Conservation (phyloP, 2,888 invertebrate genomes). For the Drosophila histrio region DNA sequence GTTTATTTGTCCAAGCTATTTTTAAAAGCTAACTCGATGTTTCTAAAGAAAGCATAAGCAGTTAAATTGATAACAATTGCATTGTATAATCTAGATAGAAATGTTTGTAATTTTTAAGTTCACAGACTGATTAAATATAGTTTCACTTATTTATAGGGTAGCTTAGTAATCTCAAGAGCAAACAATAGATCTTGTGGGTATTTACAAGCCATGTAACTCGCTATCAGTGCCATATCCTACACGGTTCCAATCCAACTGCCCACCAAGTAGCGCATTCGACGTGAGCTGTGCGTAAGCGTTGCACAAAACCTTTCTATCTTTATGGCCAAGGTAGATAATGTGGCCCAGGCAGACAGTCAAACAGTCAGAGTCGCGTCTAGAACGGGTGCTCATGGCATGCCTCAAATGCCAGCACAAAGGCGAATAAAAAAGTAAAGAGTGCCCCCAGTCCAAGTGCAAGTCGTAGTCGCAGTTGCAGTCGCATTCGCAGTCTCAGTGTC, state of each 20-base stretch:
- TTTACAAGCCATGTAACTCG: constrained; percentile 45
- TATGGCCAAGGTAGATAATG: constrained; percentile 41
- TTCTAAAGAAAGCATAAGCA: background rate
- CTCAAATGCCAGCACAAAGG: constrained; percentile 66
- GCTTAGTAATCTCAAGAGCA: constrained; percentile 12
- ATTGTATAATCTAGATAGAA: background rate
- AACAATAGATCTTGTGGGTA: constrained; percentile 35
- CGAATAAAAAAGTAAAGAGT: constrained; percentile 29
- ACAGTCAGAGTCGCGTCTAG: constrained; percentile 2
- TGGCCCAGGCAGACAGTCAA: constrained; percentile 2
- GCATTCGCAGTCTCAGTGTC: constrained; percentile 44
- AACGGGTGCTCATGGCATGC: constrained; percentile 44
- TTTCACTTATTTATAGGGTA: constrained; percentile 4
- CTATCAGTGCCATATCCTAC: constrained; percentile 35
- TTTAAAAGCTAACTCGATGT: no score
- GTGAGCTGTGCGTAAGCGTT: constrained; percentile 35
- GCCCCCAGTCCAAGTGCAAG: constrained; percentile 11
- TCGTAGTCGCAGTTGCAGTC: constrained; percentile 25
- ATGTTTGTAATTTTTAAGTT: background rate
- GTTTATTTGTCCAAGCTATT: no score
- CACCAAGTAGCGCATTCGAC: constrained; percentile 46
- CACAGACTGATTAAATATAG: background rate
- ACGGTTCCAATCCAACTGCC: constrained; percentile 23
- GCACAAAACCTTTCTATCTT: constrained; percentile 30
- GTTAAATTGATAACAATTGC: background rate